Conservation (phyloP, 1,140 invertebrate species). For the Pissodes strobi region DNA sequence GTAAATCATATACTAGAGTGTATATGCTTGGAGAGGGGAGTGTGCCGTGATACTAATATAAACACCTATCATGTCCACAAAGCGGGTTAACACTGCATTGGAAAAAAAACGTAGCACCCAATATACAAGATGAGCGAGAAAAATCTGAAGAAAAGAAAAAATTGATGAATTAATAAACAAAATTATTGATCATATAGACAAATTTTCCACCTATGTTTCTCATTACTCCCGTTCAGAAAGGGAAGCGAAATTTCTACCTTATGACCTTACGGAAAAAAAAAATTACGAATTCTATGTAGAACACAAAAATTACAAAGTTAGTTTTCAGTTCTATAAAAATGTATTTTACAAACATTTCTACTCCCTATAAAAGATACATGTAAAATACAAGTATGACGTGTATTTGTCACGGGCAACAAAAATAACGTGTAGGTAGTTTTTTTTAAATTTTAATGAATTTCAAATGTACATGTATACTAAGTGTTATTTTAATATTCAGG, state of each 20-base stretch:
- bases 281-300: neutral
- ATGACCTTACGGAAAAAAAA: neutral
- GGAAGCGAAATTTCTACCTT: conserved; percentile 2
- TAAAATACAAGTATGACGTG: conserved; percentile 4
- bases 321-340: conserved; percentile 9
- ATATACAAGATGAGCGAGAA: conserved; percentile 3
- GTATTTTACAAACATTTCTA: conserved; percentile 15
- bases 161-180: too few relatives aligned
- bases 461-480: too few relatives aligned
- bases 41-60: conserved; percentile 1
- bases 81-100: too few relatives aligned
- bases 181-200: neutral
- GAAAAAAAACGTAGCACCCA: neutral
- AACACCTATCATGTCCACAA: conserved; percentile 1
- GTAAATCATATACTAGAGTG: neutral
- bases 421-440: too few relatives aligned
- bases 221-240: conserved; percentile 1
- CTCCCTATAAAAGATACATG: conserved; percentile 10
- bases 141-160: neutral
- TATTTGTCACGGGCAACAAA: neutral
- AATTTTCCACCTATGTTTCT: neutral
- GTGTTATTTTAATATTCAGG: too few relatives aligned
- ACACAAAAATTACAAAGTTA: too few relatives aligned
- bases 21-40: conserved; percentile 2
- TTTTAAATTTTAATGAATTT: too few relatives aligned